Evolutionary conservation across 2,113 vertebrate species (phyloP), one percentile per base, ranked within the genome.

Genomic region (Gobio gobio): DNA sequence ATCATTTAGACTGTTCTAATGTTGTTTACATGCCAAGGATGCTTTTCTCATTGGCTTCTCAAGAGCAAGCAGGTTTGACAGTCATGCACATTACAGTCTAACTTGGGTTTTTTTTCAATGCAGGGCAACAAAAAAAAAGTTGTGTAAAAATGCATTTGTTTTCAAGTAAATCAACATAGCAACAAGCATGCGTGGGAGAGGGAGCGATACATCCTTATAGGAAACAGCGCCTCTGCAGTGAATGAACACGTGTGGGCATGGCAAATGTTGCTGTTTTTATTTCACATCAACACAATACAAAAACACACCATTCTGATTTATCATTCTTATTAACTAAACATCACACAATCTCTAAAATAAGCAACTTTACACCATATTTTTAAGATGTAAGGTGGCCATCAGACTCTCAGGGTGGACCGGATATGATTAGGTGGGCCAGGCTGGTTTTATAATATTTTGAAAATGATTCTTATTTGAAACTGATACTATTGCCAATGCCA

Each of bases 171-270:
- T 63, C 2, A 22, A 80, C 76, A 78, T 58, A 40, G 76, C 76
- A 78, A 59, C 40, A 64, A 80, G 40, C 58, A 78, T 43, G 54
- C 36, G 10, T 80, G 58, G 58, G 58, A 61, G 78, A 80, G 12
- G 12, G 33, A 78, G n/a, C 40, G 22, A 33, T 16, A 14, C 56
- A 59, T 78, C 77, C 56, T 45, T 2, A 79, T 3, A 47, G 58
- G 58, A 61, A 43, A 78, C 77, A 78, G 54, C 56, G 36, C 77
- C 78, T 47, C 40, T 64, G 78, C 78, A 80, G 78, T 80, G 76
- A 58, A 36, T 59, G 54, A 58, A 24, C 54, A 59, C 29, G 13
- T 43, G n/a, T 79, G 36, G 77, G 77, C 77, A 79, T 45, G 33
- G 54, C 12, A 45, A 63, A 63, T 43, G 14, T 79, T 43, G 56